Conservation (phyloP, 2,888 invertebrate species). For the Eretmocerus hayati region DNA sequence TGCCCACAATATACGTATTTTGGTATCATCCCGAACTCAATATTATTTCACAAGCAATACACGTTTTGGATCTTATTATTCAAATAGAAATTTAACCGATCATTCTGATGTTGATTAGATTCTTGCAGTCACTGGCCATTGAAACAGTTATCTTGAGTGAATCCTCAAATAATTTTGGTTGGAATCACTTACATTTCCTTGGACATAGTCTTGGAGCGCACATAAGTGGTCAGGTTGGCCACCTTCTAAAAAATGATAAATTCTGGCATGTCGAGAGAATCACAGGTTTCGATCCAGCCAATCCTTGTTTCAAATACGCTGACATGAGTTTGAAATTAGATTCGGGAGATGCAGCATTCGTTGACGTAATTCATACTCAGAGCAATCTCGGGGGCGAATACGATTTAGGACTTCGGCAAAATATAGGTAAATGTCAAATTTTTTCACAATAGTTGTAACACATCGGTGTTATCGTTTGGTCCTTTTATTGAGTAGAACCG, state of each 20-base stretch:
- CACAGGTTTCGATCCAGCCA: conserved; percentile 58
- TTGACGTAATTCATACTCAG: conserved; percentile 58
- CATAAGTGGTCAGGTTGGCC: conserved; percentile 53
- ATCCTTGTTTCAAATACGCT: conserved; percentile 53
- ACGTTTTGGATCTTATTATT: neutral
- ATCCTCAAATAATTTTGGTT: conserved; percentile 22
- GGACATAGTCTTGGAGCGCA: conserved; percentile 61
- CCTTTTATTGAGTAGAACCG: no score
- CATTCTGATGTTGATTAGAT: neutral
- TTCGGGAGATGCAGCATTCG: conserved; percentile 53
- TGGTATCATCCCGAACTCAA: no score
- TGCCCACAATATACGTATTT: neutral
- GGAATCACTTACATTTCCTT: conserved; percentile 50
- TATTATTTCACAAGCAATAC: no score
- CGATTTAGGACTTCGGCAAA: neutral
- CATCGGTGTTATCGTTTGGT: no score
- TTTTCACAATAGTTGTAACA: no score
- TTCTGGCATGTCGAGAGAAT: conserved; percentile 37
- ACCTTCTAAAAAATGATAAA: conserved; percentile 45
- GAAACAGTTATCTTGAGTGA: neutral
- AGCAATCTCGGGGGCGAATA: neutral
- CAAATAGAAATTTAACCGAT: no score
- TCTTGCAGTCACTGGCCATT: neutral
- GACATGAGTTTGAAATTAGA: conserved; percentile 45
- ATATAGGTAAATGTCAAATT: neutral